These are phyloP conservation scores for Astreopora myriophthalma DNA, from an alignment of 64 coral and sea anemone species.

Conservation along the genomic window DNA sequence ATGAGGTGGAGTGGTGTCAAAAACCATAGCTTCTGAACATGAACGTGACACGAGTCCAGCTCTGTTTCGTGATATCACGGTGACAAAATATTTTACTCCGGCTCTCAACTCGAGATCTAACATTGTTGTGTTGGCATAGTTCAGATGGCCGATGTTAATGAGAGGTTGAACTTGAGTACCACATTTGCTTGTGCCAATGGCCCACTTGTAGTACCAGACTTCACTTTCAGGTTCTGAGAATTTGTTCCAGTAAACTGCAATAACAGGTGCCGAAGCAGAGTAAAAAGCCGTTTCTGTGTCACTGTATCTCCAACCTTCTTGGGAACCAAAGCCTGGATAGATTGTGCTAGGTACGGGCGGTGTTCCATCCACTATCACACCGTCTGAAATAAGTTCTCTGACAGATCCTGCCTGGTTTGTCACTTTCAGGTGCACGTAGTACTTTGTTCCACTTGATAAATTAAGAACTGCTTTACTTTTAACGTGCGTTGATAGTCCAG, in stretches of 20 bases:
- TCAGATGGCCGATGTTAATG: constrained; percentile 72
- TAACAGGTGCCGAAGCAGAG: not conserved
- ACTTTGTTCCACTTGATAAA: constrained; percentile 52
- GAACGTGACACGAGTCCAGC: constrained; percentile 79
- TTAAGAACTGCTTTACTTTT: constrained; percentile 21
- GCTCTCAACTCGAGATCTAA: constrained; percentile 36
- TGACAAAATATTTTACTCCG: constrained; percentile 80
- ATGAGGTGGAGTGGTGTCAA: constrained; percentile 77
- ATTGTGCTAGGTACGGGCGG: constrained; percentile 62
- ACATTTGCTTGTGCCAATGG: constrained; percentile 82
- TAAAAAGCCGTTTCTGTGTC: constrained; percentile 40
- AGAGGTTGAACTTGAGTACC: constrained; percentile 90
- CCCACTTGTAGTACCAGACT: constrained; percentile 99
- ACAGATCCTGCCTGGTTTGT: constrained; percentile 72
- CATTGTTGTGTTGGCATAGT: constrained; percentile 68
- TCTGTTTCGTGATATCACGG: constrained; percentile 73
- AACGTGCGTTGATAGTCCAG: constrained; percentile 60
- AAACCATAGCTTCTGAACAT: constrained; percentile 83
- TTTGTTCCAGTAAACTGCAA: constrained; percentile 65
- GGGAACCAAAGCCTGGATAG: constrained; percentile 8
- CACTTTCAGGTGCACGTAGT: constrained; percentile 59
- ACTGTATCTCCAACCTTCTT: constrained; percentile 49
- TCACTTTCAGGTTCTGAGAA: constrained; percentile 92
- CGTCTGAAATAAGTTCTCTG: constrained; percentile 71
- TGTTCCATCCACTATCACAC: constrained; percentile 72